Base-by-base conservation (phyloP, 2,113 vertebrate genomes). In the Bufo bufo region DNA sequence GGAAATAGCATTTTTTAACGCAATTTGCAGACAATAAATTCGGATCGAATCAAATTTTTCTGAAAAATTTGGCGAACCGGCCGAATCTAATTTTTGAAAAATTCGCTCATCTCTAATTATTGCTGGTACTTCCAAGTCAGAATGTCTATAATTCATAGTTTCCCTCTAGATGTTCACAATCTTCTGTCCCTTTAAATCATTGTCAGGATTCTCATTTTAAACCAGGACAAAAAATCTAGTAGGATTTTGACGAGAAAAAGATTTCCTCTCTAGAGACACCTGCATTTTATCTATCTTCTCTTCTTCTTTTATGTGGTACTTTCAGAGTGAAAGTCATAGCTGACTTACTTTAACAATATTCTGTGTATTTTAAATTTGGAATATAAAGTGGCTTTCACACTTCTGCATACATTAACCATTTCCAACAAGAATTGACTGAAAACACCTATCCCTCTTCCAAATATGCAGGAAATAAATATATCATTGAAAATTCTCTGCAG, bases 281-380 rank as follows among this genome's bases (percentile, higher is more conserved):
- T 71, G 82, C 82, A 50, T 84, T 84, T 69, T n/a, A 84, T 84
- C 65, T 49, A 71, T 84, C 47, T 84, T 69, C 65, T 13, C 81
- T 71, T 84, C n/a, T 81, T 63, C 63, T 84, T 84, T 84, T 84
- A 84, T 84, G 69, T 84, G 63, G 63, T 84, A 69, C n/a, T 71
- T 84, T 54, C 63, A 43, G 65, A 84, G 65, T 84, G 63, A 84
- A 84, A 84, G 82, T 84, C 82, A 84, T 84, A 84, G 82, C 82
- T 84, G 82, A 84, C 82, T 84, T 84, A 50, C n/a, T 84, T 84
- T 84, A 23, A 49, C 82, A 84, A 84, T 84, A 84, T 84, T 71
- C 82, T 52, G 63, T 84, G 63, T 84, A 71, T 71, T 52, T 84
- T 54, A 84, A 23, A 84, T 84, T 84, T 84, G 49, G 82, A 84